Conservation (phyloP, 2,113 vertebrate species). For the Colistium nudipinnis region DNA sequence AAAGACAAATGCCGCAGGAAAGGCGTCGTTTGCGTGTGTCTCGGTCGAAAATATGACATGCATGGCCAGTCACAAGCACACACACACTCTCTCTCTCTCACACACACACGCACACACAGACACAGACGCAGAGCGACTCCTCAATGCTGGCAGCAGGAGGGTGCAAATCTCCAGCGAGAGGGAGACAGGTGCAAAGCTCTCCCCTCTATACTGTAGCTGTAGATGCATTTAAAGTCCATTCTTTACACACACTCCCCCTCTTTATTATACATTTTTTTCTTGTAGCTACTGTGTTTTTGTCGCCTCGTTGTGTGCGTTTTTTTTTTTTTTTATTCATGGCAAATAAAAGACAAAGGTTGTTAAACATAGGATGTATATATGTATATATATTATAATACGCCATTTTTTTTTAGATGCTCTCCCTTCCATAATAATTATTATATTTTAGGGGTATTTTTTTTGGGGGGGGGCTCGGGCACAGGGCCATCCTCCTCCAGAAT, state of each 20-base stretch:
- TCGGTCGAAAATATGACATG: slow-evolving; percentile 74
- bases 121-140: slow-evolving; percentile 3
- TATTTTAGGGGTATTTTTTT: too few species aligned
- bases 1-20: slow-evolving; percentile 79
- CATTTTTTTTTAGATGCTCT: not conserved
- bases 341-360: too few species aligned
- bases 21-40: slow-evolving; percentile 64
- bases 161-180: slow-evolving; percentile 64
- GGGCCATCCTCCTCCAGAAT: slow-evolving; percentile 73
- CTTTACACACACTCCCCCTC: slow-evolving; percentile 13
- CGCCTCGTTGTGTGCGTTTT: slow-evolving; percentile 7
- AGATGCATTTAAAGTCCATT: slow-evolving; percentile 69
- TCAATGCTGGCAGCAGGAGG: slow-evolving; percentile 60
- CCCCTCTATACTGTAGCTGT: slow-evolving; percentile 62
- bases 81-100: too few species aligned
- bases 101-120: not conserved
- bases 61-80: slow-evolving; percentile 64
- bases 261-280: slow-evolving; percentile 51
- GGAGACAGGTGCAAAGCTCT: slow-evolving; percentile 76
- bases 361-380: too few species aligned
- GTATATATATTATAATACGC: too few species aligned
- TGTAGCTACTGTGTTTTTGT: slow-evolving; percentile 42
- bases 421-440: too few species aligned
- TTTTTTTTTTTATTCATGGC: not conserved
- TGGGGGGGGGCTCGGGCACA: slow-evolving; percentile 50